Base-by-base conservation (phyloP, 2,888 invertebrate genomes). In the Hipparchia sbordonii region DNA sequence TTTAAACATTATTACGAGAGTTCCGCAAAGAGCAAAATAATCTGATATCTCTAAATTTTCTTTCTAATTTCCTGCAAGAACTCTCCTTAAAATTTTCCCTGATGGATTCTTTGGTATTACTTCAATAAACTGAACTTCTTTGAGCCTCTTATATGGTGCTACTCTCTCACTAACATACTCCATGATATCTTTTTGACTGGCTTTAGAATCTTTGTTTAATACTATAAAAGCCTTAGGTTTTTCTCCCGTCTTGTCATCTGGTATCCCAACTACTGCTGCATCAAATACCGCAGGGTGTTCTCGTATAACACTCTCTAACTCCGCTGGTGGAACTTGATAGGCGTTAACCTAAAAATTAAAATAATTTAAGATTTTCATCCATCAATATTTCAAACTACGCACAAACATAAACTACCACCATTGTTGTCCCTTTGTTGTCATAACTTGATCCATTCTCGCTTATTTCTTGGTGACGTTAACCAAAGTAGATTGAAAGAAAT, bases 251-350 rank as follows among this genome's bases (percentile, higher is more conserved):
- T 88, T 85, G 0, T 93, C 88, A 82, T 97, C 95, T 0, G 96
- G 95, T 13, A 97, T 87, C 0, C 98, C 98, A 75, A 98, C 93
- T 0, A 98, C 98, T 0, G 97, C 98, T 0, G 96, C 97, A 81
- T 98, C 98, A 10, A 93, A 86, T 0, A 99, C 94, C 46, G 95
- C 95, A 0, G 97, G 96, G 87, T 97, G 96, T 62, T 95, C 94
- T 73, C 96, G 94, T 1, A 98, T 82, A 5, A 97, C 81, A 67
- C 94, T 95, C 87, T 98, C 98, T 45, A 98, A 86, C 87, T 98
- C 98, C 0, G 98, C 98, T 23, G 98, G 98, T 8, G 98, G 96
- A 7, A 98, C 98, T 95, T 98, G 95, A 81, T 92, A 95, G 1
- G 94, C 95, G 86, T 95, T 96, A 0, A 96, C 96, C 92, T 92